Conservation (phyloP, 2,113 vertebrate genomes). For the Campylorhamphus procurvoides region DNA sequence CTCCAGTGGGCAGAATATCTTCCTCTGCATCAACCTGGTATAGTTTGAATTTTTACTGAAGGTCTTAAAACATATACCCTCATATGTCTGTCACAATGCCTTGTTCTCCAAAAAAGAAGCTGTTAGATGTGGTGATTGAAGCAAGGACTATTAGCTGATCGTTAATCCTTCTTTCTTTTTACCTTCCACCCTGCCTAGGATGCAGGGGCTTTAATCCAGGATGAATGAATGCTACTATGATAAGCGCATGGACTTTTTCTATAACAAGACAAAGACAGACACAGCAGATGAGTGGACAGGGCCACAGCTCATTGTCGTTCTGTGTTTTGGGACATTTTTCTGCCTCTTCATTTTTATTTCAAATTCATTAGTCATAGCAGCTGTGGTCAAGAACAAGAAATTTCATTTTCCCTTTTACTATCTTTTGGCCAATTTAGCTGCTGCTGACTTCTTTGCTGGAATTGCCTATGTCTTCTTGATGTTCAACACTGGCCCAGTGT, state of each 20-base stretch:
- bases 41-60: not conserved
- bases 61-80: not conserved
- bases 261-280: constrained; percentile 81
- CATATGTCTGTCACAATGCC: rapidly evolving
- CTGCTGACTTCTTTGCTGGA: constrained; percentile 94
- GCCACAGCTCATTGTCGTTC: constrained; percentile 80
- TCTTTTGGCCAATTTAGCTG: constrained; percentile 91
- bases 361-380: constrained; percentile 92
- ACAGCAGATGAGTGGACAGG: constrained; percentile 79
- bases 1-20: not conserved
- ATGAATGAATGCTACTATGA: constrained; percentile 88
- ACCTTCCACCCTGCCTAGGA: constrained; percentile 62
- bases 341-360: constrained; percentile 94
- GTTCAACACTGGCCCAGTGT: constrained; percentile 91
- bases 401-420: constrained; percentile 98
- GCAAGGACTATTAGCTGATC: not conserved
- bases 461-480: constrained; percentile 96
- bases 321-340: constrained; percentile 89
- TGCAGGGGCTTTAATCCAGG: constrained; percentile 75
- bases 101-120: not conserved
- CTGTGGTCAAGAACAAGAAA: constrained; percentile 90
- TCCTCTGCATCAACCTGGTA: not conserved
- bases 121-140: not conserved
- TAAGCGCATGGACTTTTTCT: constrained; percentile 91
- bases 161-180: not conserved